A percentile compares a stretch with the other conserved stretches of the same genome.
phyloP scores from a whole-genome alignment of 2,888 invertebrate species.

The Hydroisotoma schaefferi region DNA sequence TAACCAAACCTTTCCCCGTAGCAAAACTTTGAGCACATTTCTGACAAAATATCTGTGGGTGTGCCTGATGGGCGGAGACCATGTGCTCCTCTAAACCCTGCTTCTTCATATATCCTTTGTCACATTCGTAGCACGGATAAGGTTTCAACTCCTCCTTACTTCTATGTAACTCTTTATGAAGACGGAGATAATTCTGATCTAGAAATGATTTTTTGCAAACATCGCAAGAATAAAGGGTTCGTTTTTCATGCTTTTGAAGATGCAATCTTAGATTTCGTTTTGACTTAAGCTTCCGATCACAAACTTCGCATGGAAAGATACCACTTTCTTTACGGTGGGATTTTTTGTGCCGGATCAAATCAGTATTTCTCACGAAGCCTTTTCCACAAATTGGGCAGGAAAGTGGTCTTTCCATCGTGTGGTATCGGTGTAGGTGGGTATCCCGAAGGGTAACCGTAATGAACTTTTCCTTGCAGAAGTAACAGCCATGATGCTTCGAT shows the following conservation, averaged over 20 bases:
- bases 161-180: too few relatives aligned
- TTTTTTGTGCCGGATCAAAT: slow-evolving; percentile 10
- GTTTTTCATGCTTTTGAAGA: slow-evolving; percentile 1
- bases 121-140: neutral
- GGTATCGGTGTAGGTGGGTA: neutral
- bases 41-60: too few relatives aligned
- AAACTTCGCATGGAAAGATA: slow-evolving; percentile 1
- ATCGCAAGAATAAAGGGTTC: neutral
- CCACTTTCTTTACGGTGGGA: neutral
- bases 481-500: neutral
- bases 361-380: slow-evolving; percentile 1
- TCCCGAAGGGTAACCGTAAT: neutral
- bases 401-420: neutral
- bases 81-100: neutral
- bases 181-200: too few relatives aligned
- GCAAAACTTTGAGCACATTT: too few relatives aligned
- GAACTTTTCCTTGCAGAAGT: neutral
- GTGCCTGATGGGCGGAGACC: too few relatives aligned
- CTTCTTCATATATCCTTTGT: neutral
- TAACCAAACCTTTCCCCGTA: too few relatives aligned
- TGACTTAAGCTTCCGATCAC: slow-evolving; percentile 11
- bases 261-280: slow-evolving; percentile 11
- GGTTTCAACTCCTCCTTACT: too few relatives aligned
- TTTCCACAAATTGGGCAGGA: slow-evolving; percentile 6
- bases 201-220: neutral